Evolutionary conservation across 1,140 invertebrate genomes (phyloP).

Genomic region (Apis laboriosa): DNA sequence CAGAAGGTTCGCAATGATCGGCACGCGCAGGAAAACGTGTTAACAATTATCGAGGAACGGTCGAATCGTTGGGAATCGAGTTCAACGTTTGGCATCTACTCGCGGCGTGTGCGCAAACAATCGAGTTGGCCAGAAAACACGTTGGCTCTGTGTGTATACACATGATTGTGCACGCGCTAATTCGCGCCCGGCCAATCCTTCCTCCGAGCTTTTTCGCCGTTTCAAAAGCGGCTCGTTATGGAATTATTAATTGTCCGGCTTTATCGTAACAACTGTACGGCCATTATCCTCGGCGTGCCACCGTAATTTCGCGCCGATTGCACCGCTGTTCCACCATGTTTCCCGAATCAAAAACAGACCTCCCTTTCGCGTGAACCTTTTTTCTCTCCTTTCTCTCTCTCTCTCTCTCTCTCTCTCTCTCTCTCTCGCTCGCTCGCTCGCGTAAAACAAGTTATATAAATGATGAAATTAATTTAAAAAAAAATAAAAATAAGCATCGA

Average conservation of each 20-base stretch:
- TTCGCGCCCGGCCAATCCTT: slow-evolving; percentile 36
- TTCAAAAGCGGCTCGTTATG: slow-evolving; percentile 59
- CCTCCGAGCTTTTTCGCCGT: slow-evolving; percentile 51
- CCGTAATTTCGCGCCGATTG: slow-evolving; percentile 62
- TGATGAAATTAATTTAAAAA: no score
- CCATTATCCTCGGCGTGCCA: slow-evolving; percentile 57
- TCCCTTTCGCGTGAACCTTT: neutral
- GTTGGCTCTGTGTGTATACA: slow-evolving; percentile 10
- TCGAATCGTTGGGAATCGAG: neutral
- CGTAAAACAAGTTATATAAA: no score
- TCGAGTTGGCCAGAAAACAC: slow-evolving; percentile 15
- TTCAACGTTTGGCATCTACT: slow-evolving; percentile 27
- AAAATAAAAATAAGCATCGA: no score
- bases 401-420: neutral
- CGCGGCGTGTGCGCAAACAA: slow-evolving; percentile 6
- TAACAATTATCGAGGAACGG: slow-evolving; percentile 15
- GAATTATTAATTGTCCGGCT: slow-evolving; percentile 64
- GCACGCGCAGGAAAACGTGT: neutral
- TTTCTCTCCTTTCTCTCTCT: no score
- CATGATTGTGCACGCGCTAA: neutral
- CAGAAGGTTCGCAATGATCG: neutral
- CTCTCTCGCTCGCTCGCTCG: no score
- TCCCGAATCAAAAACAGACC: slow-evolving; percentile 8
- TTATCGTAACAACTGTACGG: slow-evolving; percentile 53
- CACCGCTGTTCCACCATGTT: slow-evolving; percentile 48